phyloP scores from a whole-genome alignment of 2,113 vertebrate genomes.

The Ctenodactylus gundi region DNA sequence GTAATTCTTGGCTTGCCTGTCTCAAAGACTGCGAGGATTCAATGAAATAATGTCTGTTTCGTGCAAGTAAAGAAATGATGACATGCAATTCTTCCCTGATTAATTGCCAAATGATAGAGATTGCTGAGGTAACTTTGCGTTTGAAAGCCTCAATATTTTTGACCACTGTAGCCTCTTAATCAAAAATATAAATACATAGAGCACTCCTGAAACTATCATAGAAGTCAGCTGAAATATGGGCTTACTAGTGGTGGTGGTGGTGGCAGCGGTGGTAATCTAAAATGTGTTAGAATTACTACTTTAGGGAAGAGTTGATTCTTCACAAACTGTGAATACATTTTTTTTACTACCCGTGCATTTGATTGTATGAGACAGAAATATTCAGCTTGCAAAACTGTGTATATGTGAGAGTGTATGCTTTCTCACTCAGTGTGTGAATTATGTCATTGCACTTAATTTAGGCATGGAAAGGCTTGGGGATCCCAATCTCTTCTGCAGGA shows the following conservation, averaged over 20 bases:
- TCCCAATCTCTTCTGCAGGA: not conserved
- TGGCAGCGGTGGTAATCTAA: not conserved
- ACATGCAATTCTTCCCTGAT: not conserved
- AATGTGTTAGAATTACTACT: not conserved
- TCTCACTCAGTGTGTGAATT: not conserved
- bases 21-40: not conserved
- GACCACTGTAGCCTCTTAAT: not conserved
- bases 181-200: not conserved
- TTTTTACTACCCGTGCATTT: not conserved
- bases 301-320: not conserved
- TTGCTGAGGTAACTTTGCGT: not conserved
- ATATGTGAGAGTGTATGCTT: not conserved
- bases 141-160: not conserved
- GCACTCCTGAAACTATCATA: not conserved
- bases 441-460: not conserved
- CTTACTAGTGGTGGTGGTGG: not conserved
- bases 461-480: not conserved
- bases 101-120: not conserved
- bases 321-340: conserved; percentile 3
- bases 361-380: not conserved
- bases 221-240: not conserved
- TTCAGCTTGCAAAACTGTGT: not conserved
- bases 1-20: not conserved
- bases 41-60: not conserved
- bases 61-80: not conserved